Conservation (phyloP, 2,888 invertebrate species). For the Rhagonycha fulva region DNA sequence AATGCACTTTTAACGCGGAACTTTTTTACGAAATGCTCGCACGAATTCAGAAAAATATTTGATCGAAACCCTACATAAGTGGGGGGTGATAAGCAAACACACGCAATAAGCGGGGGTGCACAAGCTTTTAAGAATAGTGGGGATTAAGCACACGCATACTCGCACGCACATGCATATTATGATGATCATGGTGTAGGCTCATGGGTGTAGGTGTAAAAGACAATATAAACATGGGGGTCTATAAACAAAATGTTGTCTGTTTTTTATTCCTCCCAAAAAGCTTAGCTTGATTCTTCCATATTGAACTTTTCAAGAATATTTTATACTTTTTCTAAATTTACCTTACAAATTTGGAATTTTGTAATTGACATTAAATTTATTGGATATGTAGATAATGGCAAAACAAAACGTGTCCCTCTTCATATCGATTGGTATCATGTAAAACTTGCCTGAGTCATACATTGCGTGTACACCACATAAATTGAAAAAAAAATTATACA, state of each 20-base stretch:
- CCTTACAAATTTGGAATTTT: background rate
- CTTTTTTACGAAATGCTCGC: slow-evolving; percentile 49
- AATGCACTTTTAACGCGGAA: slow-evolving; percentile 37
- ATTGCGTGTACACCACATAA: background rate
- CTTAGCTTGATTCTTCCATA: background rate
- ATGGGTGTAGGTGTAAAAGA: background rate
- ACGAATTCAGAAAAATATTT: slow-evolving; percentile 55
- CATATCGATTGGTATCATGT: background rate
- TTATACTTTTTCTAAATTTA: background rate
- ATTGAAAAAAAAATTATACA: background rate
- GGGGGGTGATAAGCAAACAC: slow-evolving; percentile 47
- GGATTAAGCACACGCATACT: slow-evolving; percentile 37
- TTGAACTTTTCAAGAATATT: background rate
- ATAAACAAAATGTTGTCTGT: background rate
- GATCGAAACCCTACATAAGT: slow-evolving; percentile 49
- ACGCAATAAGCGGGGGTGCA: slow-evolving; percentile 51
- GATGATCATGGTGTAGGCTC: slow-evolving; percentile 9
- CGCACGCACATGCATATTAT: slow-evolving; percentile 46
- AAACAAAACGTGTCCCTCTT: background rate
- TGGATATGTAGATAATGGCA: background rate
- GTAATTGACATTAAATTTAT: background rate
- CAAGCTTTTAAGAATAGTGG: slow-evolving; percentile 40
- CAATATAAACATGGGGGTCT: background rate
- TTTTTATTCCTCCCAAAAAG: background rate
- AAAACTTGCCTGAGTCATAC: background rate